Evolutionary conservation across 1,140 invertebrate species (phyloP).

Genomic region (Cryptotermes secundus): DNA sequence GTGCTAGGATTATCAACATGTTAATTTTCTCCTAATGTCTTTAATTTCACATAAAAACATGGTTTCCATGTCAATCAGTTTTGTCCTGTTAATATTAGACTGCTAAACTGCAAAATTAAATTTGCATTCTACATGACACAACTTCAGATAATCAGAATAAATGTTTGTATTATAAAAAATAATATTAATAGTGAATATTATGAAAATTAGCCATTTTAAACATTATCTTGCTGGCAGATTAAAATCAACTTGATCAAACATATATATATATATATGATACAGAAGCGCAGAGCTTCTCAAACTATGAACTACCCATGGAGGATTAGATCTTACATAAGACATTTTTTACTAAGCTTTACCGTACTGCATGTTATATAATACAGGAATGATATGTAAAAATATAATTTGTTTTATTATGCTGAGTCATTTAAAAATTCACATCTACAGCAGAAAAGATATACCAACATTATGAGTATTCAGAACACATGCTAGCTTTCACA

Average conservation of each 20-base stretch:
- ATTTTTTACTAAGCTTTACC: not conserved
- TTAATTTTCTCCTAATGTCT: too few relatives aligned
- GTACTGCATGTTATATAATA: not conserved
- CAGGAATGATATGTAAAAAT: not conserved
- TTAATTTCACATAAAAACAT: too few relatives aligned
- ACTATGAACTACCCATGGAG: not conserved
- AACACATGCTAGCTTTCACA: not conserved
- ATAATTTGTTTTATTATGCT: not conserved
- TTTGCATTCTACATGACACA: not conserved
- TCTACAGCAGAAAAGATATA: not conserved
- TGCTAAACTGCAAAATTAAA: not conserved
- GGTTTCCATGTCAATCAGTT: too few relatives aligned
- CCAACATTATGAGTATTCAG: not conserved
- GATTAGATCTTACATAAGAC: not conserved
- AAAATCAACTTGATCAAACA: too few relatives aligned
- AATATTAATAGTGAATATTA: too few relatives aligned
- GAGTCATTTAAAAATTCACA: not conserved
- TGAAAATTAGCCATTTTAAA: too few relatives aligned
- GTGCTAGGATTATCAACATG: too few relatives aligned
- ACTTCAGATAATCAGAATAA: not conserved
- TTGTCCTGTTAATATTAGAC: too few relatives aligned
- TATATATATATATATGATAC: not conserved
- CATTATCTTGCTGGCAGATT: too few relatives aligned
- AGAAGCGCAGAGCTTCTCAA: not conserved
- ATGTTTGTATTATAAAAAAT: too few relatives aligned